Conservation (phyloP, 2,888 invertebrate genomes). For the Morpho deidamia region DNA sequence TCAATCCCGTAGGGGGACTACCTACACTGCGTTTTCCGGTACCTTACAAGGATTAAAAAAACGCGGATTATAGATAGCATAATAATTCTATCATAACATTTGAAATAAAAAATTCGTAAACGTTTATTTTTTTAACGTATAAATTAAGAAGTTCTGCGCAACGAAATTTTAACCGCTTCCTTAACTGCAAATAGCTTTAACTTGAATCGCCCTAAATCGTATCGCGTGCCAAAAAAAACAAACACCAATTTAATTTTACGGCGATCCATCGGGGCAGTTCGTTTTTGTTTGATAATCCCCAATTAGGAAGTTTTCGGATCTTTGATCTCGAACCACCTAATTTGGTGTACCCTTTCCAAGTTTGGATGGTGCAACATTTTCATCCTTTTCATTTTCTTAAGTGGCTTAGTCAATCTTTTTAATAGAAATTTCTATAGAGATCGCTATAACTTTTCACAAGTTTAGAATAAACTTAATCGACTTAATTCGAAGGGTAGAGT, state of each 20-base stretch:
- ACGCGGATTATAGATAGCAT: too few species aligned
- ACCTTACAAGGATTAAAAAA: too few species aligned
- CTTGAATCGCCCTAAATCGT: constrained; percentile 11
- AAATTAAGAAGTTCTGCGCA: neutral
- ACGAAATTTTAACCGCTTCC: constrained; percentile 1
- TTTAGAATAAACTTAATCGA: neutral
- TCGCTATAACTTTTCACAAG: neutral
- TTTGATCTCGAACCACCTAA: constrained; percentile 26
- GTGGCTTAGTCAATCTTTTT: constrained; percentile 13
- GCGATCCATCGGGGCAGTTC: constrained; percentile 19
- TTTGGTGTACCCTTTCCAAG: constrained; percentile 33
- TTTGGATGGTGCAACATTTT: constrained; percentile 26
- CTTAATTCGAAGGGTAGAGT: neutral
- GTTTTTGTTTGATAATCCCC: constrained; percentile 40
- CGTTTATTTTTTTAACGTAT: too few species aligned
- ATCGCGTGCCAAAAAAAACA: constrained; percentile 16
- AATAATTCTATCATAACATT: too few species aligned
- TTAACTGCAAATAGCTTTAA: constrained; percentile 9
- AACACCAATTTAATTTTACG: constrained; percentile 21
- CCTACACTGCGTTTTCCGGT: too few species aligned
- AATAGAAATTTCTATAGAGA: constrained; percentile 11
- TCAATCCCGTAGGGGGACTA: too few species aligned
- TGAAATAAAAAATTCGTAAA: too few species aligned
- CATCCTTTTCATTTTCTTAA: constrained; percentile 18
- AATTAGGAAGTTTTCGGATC: constrained; percentile 40